A percentile compares a stretch with the other conserved stretches of the same genome.
Evolutionary conservation across 2,113 vertebrate genomes (phyloP).

Genomic region (Natator depressus): DNA sequence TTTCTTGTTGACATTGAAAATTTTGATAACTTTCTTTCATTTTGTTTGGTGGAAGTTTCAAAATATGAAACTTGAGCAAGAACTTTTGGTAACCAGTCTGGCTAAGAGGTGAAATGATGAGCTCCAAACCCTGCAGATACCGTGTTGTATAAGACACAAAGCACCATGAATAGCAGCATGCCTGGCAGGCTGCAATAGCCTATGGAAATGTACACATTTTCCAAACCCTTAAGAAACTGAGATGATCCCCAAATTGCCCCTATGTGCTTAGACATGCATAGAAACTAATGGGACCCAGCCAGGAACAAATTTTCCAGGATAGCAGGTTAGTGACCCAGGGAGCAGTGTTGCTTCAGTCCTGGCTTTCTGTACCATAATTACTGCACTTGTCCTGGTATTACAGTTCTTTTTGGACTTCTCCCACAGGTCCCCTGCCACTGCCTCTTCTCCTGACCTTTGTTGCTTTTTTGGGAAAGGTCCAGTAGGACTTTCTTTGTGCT

Average conservation of each 20-base stretch:
- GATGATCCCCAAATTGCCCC: background rate
- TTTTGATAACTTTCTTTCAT: background rate
- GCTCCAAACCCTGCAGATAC: background rate
- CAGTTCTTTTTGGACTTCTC: background rate
- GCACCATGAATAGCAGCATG: background rate
- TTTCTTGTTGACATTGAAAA: background rate
- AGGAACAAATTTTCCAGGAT: background rate
- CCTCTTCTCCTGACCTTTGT: background rate
- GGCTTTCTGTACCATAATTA: background rate
- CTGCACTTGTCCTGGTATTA: background rate
- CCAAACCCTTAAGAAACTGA: background rate
- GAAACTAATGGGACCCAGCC: background rate
- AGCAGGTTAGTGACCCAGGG: background rate
- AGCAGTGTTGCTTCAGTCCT: background rate
- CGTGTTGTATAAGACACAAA: background rate
- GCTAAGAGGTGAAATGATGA: background rate
- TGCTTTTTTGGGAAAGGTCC: background rate
- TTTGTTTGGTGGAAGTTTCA: background rate
- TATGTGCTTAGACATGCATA: background rate
- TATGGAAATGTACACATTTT: rapidly evolving
- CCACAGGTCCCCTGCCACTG: rapidly evolving
- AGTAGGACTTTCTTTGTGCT: background rate
- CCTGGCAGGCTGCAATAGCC: background rate
- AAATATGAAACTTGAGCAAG: background rate
- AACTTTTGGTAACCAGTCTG: rapidly evolving